These are phyloP conservation scores for Spondyliosoma cantharus DNA, from an alignment of 2,797 vertebrate genomes.

Conservation along the genomic window DNA sequence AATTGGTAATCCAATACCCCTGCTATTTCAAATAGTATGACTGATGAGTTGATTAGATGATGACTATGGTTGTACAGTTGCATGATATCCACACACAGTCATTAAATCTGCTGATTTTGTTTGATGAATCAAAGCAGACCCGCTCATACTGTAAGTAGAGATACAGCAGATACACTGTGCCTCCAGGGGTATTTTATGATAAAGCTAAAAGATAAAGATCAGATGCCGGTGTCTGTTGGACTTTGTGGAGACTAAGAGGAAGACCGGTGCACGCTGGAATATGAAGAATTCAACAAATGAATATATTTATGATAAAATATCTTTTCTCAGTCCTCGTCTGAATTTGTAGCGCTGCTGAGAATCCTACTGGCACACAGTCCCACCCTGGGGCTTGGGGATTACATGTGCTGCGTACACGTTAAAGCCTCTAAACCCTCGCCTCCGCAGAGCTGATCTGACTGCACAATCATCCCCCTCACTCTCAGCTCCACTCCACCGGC, in stretches of 20 bases:
- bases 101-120: conserved; percentile 60
- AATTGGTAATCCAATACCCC: conserved; percentile 22
- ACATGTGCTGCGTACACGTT: conserved; percentile 75
- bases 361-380: conserved; percentile 61
- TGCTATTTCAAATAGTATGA: conserved; percentile 26
- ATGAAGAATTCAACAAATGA: conserved; percentile 34
- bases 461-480: conserved; percentile 68
- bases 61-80: conserved; percentile 26
- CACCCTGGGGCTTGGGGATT: conserved; percentile 73
- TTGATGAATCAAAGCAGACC: conserved; percentile 60
- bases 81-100: conserved; percentile 33
- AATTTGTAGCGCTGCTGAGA: conserved; percentile 49
- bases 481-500: conserved; percentile 60
- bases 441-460: conserved; percentile 76
- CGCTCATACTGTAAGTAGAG: conserved; percentile 26
- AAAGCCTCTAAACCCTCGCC: conserved; percentile 78
- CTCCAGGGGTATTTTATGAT: conserved; percentile 37
- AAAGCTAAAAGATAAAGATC: conserved; percentile 46
- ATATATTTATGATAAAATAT: conserved; percentile 45
- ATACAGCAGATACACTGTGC: conserved; percentile 40
- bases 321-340: conserved; percentile 47
- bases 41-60: conserved; percentile 47
- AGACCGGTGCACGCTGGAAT: conserved; percentile 23
- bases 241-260: conserved; percentile 23
- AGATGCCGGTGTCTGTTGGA: conserved; percentile 25